These are phyloP conservation scores for Onychomys arenicola DNA, from an alignment of 2,797 vertebrate species.

Conservation along the genomic window DNA sequence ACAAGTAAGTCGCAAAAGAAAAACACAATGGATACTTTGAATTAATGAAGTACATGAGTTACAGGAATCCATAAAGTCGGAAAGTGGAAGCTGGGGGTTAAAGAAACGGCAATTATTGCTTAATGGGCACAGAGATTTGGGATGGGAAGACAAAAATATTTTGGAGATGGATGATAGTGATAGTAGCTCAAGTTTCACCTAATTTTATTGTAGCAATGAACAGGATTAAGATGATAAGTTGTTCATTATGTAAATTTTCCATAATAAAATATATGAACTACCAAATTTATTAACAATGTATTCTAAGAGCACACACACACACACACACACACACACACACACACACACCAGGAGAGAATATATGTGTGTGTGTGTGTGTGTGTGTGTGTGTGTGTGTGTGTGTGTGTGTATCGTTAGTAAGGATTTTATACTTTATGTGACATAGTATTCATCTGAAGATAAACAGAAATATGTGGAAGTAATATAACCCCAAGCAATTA, in stretches of 20 bases:
- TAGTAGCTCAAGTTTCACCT: neutral
- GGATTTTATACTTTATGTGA: slow-evolving; percentile 7
- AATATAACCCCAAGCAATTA: slow-evolving; percentile 13
- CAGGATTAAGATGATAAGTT: neutral
- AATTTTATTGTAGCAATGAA: neutral
- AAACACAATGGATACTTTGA: neutral
- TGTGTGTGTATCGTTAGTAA: too few species aligned
- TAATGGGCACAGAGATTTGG: neutral
- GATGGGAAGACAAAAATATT: neutral
- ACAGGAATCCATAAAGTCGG: neutral
- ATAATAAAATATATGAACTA: slow-evolving; percentile 39
- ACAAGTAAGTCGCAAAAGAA: neutral
- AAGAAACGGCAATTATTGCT: neutral
- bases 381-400: too few species aligned
- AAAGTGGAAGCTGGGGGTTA: neutral
- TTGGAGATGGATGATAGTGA: neutral
- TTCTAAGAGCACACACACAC: neutral
- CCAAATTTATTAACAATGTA: neutral
- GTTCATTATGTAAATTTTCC: neutral
- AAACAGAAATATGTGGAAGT: slow-evolving; percentile 11
- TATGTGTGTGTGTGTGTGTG: too few species aligned
- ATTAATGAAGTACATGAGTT: neutral
- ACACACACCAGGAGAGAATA: neutral
- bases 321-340: neutral
- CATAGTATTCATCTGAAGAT: neutral